Conservation (phyloP, 2,888 invertebrate genomes). For the Chymomyza amoena region DNA sequence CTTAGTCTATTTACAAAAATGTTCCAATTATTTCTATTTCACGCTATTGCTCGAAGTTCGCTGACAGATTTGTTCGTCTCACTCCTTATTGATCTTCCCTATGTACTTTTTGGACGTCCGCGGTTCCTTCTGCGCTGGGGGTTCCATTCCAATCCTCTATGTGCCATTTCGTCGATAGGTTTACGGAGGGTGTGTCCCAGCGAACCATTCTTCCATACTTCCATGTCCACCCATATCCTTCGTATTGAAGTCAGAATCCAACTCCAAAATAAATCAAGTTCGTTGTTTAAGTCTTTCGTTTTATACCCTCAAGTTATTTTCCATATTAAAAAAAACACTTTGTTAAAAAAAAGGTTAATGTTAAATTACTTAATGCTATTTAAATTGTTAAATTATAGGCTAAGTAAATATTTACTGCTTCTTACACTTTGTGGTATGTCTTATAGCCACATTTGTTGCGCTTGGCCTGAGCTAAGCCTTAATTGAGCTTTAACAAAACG, state of each 20-base stretch:
- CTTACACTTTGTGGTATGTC: constrained; percentile 15
- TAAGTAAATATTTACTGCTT: not conserved
- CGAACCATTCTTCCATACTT: too few relatives aligned
- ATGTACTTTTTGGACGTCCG: too few relatives aligned
- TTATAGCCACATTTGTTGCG: constrained; percentile 54
- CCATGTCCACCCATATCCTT: too few relatives aligned
- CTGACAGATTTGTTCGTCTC: too few relatives aligned
- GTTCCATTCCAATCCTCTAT: too few relatives aligned
- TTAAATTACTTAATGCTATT: constrained; percentile 57
- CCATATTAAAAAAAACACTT: constrained; percentile 14
- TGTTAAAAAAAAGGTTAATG: constrained; percentile 35
- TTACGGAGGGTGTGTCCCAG: too few relatives aligned
- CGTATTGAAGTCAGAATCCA: not conserved
- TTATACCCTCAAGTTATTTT: constrained; percentile 23
- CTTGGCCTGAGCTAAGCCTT: constrained; percentile 50
- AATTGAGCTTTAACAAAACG: constrained; percentile 53
- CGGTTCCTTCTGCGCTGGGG: too few relatives aligned
- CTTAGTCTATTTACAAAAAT: too few relatives aligned
- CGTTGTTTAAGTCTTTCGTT: constrained; percentile 67
- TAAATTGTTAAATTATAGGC: constrained; percentile 47
- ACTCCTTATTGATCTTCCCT: too few relatives aligned
- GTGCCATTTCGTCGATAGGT: too few relatives aligned
- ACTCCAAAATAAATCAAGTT: constrained; percentile 47
- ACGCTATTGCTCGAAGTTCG: too few relatives aligned
- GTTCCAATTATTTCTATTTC: too few relatives aligned